A percentile compares a stretch with the other conserved stretches of the same genome.
Conservation (phyloP, 2,797 vertebrate genomes). For the Sebastiscus tertius region DNA sequence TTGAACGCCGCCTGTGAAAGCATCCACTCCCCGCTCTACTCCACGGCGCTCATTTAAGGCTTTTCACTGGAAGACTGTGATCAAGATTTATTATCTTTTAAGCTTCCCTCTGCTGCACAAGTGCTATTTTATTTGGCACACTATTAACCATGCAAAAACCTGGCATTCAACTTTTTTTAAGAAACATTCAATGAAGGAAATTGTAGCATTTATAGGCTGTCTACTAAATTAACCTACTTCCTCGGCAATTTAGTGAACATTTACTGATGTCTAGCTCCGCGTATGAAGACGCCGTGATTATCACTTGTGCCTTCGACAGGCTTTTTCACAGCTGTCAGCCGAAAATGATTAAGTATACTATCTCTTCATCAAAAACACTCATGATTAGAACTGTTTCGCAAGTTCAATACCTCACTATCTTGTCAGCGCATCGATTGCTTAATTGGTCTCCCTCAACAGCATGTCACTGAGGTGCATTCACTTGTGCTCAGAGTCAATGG, state of each 20-base stretch:
- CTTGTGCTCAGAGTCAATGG: neutral
- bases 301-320: constrained; percentile 28
- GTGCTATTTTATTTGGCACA: constrained; percentile 25
- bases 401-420: constrained; percentile 44
- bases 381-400: constrained; percentile 43
- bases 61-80: constrained; percentile 54
- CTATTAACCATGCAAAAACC: constrained; percentile 40
- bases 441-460: constrained; percentile 39
- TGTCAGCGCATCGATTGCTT: constrained; percentile 49
- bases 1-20: constrained; percentile 24
- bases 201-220: constrained; percentile 22
- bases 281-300: constrained; percentile 47
- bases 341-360: constrained; percentile 30
- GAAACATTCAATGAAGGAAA: constrained; percentile 26
- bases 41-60: constrained; percentile 44
- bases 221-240: constrained; percentile 41
- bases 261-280: neutral
- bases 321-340: constrained; percentile 23
- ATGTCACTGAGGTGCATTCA: constrained; percentile 33
- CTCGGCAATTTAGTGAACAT: constrained; percentile 22
- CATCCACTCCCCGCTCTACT: constrained; percentile 5
- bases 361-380: constrained; percentile 37
- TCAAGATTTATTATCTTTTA: constrained; percentile 54
- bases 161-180: constrained; percentile 27
- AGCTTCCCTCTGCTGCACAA: constrained; percentile 14